Conservation (phyloP, 2,113 vertebrate genomes). For the Tupaia tana region DNA sequence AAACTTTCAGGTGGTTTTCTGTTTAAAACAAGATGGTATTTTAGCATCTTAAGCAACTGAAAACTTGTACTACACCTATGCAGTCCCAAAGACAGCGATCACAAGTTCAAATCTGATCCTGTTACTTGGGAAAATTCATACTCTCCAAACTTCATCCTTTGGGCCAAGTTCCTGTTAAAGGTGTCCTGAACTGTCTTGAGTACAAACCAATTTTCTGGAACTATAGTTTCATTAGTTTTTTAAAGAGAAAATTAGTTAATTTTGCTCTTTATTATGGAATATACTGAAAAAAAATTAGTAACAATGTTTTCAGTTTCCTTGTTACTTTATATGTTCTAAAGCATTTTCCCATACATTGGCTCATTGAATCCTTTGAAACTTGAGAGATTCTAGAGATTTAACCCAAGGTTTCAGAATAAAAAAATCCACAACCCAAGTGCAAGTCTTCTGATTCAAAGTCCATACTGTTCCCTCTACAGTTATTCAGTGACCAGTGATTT, state of each 20-base stretch:
- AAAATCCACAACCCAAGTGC: not conserved
- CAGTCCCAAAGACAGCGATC: not conserved
- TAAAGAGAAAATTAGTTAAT: slow-evolving; percentile 26
- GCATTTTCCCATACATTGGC: not conserved
- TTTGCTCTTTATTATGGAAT: not conserved
- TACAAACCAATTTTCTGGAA: not conserved
- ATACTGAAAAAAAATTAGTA: not conserved
- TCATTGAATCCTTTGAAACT: slow-evolving; percentile 19
- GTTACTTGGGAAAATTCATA: not conserved
- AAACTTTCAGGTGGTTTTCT: slow-evolving; percentile 49
- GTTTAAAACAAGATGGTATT: slow-evolving; percentile 38
- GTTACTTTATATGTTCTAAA: not conserved
- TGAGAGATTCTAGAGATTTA: not conserved
- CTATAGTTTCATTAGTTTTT: not conserved
- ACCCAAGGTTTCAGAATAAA: not conserved
- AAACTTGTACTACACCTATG: not conserved
- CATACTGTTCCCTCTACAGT: not conserved
- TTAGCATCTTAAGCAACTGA: slow-evolving; percentile 1
- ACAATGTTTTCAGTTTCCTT: not conserved
- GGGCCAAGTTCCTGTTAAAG: not conserved
- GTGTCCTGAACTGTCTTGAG: not conserved
- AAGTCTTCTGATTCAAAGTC: not conserved
- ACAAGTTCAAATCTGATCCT: slow-evolving; percentile 16
- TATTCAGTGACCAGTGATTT: not conserved
- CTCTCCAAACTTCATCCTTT: slow-evolving; percentile 15